Evolutionary conservation across 2,797 vertebrate species (phyloP).

Genomic region (Spatula versicolor): DNA sequence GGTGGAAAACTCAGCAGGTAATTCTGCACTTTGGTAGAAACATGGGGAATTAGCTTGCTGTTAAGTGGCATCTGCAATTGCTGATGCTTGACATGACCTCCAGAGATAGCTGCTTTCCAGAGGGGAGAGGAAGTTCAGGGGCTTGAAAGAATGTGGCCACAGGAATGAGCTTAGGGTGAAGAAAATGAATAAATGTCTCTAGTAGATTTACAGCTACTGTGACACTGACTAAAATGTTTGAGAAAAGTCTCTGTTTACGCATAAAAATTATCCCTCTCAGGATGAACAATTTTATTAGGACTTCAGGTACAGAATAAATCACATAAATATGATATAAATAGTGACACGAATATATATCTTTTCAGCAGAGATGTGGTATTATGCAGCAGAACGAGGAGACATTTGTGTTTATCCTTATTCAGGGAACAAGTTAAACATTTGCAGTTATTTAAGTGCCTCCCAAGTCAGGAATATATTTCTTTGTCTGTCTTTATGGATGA

Average conservation of each 20-base stretch:
- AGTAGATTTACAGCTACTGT: background rate
- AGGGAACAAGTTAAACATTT: background rate
- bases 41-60: background rate
- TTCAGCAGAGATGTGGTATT: background rate
- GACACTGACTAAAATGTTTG: background rate
- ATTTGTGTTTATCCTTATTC: slow-evolving; percentile 17
- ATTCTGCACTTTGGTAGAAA: background rate
- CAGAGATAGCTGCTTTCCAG: slow-evolving; percentile 16
- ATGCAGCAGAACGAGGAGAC: background rate
- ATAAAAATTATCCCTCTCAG: slow-evolving; percentile 8
- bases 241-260: background rate
- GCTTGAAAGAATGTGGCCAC: slow-evolving; percentile 2
- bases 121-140: background rate
- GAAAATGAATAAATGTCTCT: background rate
- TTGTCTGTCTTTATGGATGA: background rate
- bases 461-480: background rate
- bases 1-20: background rate
- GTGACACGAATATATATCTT: background rate
- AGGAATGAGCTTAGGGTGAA: background rate
- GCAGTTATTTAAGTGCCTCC: background rate
- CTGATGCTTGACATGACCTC: slow-evolving; percentile 19
- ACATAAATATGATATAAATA: slow-evolving; percentile 20
- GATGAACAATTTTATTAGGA: slow-evolving; percentile 14
- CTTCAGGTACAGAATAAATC: slow-evolving; percentile 17
- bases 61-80: background rate